phyloP scores from a whole-genome alignment of 92 coral and sea anemone species.

The Porites divaricata region DNA sequence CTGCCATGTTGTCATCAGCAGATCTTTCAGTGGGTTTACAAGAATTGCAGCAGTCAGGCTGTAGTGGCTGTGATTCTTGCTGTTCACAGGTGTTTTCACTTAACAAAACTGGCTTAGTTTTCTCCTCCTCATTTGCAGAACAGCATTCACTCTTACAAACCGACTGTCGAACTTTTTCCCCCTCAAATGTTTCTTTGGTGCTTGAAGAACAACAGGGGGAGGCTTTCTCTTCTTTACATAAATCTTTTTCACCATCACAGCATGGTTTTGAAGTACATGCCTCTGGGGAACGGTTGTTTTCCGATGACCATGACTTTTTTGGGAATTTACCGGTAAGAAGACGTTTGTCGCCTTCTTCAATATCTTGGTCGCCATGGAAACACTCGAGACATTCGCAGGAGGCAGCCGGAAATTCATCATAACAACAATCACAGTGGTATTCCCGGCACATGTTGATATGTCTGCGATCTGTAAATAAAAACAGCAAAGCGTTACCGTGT shows the following conservation, averaged over 20 bases:
- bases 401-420: slow-evolving; percentile 70
- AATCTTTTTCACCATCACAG: slow-evolving; percentile 18
- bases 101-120: background rate
- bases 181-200: background rate
- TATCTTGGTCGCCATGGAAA: slow-evolving; percentile 62
- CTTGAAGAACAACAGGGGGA: background rate
- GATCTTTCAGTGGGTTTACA: no score
- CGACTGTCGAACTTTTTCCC: background rate
- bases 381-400: slow-evolving; percentile 68
- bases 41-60: no score
- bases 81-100: no score
- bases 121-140: background rate
- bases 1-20: no score
- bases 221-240: background rate
- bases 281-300: background rate
- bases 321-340: background rate
- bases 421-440: slow-evolving; percentile 74
- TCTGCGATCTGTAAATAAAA: background rate
- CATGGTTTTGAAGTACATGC: background rate
- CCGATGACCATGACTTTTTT: background rate
- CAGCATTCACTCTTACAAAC: background rate
- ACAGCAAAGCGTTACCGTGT: background rate
- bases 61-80: no score
- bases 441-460: slow-evolving; percentile 66
- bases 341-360: background rate